Evolutionary conservation across 1,140 invertebrate genomes (phyloP), one percentile per base, ranked within the genome.

Genomic region (Penaeus indicus): DNA sequence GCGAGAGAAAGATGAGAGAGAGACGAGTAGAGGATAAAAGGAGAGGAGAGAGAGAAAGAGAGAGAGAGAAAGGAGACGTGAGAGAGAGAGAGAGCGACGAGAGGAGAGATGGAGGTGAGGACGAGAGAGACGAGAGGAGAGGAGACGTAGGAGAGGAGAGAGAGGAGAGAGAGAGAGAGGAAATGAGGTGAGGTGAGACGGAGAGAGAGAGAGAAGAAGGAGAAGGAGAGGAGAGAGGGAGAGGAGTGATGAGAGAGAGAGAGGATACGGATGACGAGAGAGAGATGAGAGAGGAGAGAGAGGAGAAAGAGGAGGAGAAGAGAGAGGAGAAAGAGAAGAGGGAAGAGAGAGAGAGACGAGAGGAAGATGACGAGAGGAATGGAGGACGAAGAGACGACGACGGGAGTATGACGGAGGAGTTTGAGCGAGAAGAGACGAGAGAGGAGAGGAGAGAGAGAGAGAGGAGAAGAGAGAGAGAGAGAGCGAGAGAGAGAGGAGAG

Each of bases 191-290:
- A 42, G 27, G 78, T 25, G 42, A 54, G 38, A 80, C 22, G 60
- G 82, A 84, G 63, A 84, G 82, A 84, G 82, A 84, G 82, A 84
- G 82, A 84, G 69, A 47, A 16, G 38, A 72, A 22, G 60, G 27
- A 54, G 21, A 22, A 69, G 72, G 21, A 22, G 3, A 27, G 32
- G 27, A n/a, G 32, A 67, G 60, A 0, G 16, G 60, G 79, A 10
- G 77, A 47, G 77, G 10, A 10, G 3, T 1, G 3, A 54, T 2
- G 32, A 13, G n/a, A 38, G 32, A 38, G 21, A 60, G 32, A 42
- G 32, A 60, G 32, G 18, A 54, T 1, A 1, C 0, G 47, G 0
- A 54, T 1, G 32, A 54, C 11, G 32, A 19, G 42, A 42, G 32
- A 3, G 16, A 13, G 18, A 19, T 5, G 25, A 54, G 25, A 18